Conservation (phyloP, 2,797 vertebrate species). For the Neopelma chrysocephalum region DNA sequence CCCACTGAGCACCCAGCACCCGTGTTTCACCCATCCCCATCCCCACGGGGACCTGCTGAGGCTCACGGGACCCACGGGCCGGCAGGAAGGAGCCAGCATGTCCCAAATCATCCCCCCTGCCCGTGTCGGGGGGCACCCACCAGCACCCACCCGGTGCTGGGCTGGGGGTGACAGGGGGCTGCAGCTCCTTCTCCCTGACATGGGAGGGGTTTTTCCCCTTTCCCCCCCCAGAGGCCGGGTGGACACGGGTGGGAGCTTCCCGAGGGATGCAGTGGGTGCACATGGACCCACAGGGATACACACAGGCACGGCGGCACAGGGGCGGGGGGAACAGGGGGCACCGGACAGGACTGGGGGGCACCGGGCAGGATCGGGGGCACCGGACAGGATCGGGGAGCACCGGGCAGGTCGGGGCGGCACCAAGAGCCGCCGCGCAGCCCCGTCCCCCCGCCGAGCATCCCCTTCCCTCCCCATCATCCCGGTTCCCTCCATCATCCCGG, state of each 20-base stretch:
- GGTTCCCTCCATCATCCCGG: too few relatives aligned
- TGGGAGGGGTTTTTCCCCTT: background rate
- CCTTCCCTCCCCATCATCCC: background rate
- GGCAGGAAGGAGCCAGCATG: background rate
- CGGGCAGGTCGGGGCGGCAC: background rate
- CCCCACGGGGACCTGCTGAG: background rate
- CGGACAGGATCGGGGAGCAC: too few relatives aligned
- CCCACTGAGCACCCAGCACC: background rate
- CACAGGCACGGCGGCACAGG: background rate
- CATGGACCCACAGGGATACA: accelerated
- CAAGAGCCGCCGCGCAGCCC: background rate
- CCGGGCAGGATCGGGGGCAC: too few relatives aligned
- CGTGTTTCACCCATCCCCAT: background rate
- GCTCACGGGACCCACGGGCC: background rate
- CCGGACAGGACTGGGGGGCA: background rate
- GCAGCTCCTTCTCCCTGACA: background rate
- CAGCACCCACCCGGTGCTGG: background rate
- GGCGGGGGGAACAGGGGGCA: background rate
- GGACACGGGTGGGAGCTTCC: background rate
- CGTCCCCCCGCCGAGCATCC: background rate
- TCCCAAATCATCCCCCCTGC: background rate
- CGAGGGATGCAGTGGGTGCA: background rate
- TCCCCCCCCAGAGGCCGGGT: background rate
- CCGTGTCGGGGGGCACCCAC: background rate
- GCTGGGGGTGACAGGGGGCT: background rate